Percentiles rank a stretch among this genome's conserved stretches.
Evolutionary conservation across 2,797 vertebrate species (phyloP).

Genomic region (Selene dorsalis): DNA sequence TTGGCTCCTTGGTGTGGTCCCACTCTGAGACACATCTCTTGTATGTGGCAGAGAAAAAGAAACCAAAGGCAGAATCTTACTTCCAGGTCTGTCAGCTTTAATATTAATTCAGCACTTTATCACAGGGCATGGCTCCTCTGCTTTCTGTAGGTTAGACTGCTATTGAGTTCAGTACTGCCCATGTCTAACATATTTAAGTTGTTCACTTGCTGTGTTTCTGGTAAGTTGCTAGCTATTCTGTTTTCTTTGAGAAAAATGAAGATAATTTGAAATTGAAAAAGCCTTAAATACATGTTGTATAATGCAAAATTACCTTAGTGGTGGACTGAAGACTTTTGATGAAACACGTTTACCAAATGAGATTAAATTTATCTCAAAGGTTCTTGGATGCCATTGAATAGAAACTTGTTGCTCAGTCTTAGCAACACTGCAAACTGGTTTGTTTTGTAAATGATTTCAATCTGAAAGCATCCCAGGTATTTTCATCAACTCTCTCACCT

Average conservation of each 20-base stretch:
- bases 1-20: constrained; percentile 97
- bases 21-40: constrained; percentile 97
- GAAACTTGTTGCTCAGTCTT: background rate
- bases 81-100: constrained; percentile 85
- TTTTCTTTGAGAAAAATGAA: background rate
- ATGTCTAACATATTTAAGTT: background rate
- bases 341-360: no score
- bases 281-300: background rate
- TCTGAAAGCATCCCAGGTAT: constrained; percentile 15
- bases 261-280: background rate
- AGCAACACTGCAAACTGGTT: background rate
- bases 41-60: constrained; percentile 97
- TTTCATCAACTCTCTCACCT: background rate
- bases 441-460: background rate
- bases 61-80: constrained; percentile 92
- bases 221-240: background rate
- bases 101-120: background rate
- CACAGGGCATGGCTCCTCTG: background rate
- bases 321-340: no score
- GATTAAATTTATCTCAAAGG: background rate
- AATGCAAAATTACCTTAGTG: no score
- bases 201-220: background rate
- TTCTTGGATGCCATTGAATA: background rate
- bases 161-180: background rate
- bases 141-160: background rate